Percentiles rank a stretch among this genome's conserved stretches.
phyloP scores from a whole-genome alignment of 2,113 vertebrate species.

The Gobius niger region DNA sequence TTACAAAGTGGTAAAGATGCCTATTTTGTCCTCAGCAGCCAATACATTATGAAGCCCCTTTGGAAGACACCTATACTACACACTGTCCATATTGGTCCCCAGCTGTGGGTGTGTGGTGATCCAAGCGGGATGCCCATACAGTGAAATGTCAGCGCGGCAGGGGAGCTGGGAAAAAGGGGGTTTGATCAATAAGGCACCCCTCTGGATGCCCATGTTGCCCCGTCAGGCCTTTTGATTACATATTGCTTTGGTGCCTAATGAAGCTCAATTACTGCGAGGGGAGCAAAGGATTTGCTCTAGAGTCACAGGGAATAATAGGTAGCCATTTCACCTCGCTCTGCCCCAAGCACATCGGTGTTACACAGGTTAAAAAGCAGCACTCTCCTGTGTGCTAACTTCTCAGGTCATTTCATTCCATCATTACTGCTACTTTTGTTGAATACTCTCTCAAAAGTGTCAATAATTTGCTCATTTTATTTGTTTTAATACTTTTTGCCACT shows the following conservation, averaged over 20 bases:
- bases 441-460: too few relatives aligned
- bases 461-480: too few relatives aligned
- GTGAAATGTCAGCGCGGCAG: conserved; percentile 71
- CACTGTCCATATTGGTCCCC: conserved; percentile 39
- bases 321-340: conserved; percentile 22
- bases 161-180: conserved; percentile 60
- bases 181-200: conserved; percentile 72
- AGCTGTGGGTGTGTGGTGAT: conserved; percentile 57
- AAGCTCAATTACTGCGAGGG: conserved; percentile 64
- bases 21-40: not conserved
- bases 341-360: conserved; percentile 2
- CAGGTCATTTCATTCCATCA: not conserved
- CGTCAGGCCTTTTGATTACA: conserved; percentile 69
- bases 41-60: not conserved
- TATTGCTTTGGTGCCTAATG: conserved; percentile 69
- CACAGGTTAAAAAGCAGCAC: not conserved
- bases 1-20: conserved; percentile 8
- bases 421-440: not conserved
- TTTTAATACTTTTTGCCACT: too few relatives aligned
- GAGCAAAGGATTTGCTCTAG: conserved; percentile 52
- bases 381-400: not conserved
- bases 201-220: conserved; percentile 41
- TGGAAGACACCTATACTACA: conserved; percentile 5
- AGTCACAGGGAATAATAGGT: conserved; percentile 51
- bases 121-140: conserved; percentile 59